Conservation (phyloP, 2,888 invertebrate genomes). For the Drosophila neotestacea region DNA sequence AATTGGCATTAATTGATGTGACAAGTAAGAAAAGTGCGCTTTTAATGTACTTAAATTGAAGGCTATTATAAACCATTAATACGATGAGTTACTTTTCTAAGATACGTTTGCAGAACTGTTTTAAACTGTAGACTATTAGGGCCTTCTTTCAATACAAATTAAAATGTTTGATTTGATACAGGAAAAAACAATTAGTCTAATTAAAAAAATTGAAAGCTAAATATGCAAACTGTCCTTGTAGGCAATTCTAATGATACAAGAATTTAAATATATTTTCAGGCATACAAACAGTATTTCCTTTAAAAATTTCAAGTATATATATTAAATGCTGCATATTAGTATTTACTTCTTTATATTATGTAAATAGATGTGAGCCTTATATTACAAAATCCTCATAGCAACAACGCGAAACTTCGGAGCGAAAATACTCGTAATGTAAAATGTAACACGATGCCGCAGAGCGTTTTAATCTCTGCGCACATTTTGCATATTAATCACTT, state of each 20-base stretch:
- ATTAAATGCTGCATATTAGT: too few species aligned
- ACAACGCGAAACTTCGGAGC: conserved; percentile 1
- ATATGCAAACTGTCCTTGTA: too few species aligned
- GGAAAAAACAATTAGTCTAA: too few species aligned
- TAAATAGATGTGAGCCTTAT: conserved; percentile 9
- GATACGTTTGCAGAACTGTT: background rate
- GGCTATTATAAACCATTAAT: background rate
- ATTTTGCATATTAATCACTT: conserved; percentile 79
- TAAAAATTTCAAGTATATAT: background rate
- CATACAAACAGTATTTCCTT: too few species aligned
- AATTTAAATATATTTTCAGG: too few species aligned
- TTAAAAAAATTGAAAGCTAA: too few species aligned
- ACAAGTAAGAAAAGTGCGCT: background rate
- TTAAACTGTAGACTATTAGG: background rate
- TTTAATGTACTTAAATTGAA: background rate
- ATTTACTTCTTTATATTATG: conserved; percentile 24
- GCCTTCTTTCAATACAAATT: too few species aligned
- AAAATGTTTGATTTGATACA: too few species aligned
- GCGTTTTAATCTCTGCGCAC: conserved; percentile 76
- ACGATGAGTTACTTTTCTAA: background rate
- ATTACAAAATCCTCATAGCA: background rate
- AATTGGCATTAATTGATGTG: conserved; percentile 13
- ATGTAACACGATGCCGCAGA: conserved; percentile 66
- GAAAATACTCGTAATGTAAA: conserved; percentile 48
- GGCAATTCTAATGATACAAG: too few species aligned